phyloP scores from a whole-genome alignment of 2,888 invertebrate species.

The Drosophila ezoana region DNA sequence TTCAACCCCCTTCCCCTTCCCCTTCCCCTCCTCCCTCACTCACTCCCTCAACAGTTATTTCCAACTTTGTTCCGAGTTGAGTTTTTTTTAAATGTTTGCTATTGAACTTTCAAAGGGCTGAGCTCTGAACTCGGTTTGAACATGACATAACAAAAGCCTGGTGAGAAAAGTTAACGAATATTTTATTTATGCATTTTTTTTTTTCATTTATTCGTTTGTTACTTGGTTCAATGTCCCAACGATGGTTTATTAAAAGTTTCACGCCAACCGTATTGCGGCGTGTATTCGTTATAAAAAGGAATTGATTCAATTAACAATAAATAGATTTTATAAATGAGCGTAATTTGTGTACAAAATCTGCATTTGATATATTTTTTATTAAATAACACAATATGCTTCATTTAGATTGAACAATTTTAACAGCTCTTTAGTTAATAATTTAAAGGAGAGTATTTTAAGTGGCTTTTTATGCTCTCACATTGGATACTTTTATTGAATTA shows the following conservation, averaged over 20 bases:
- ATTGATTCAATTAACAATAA: conserved; percentile 35
- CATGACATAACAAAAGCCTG: conserved; percentile 36
- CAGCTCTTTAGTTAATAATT: conserved; percentile 8
- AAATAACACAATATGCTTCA: background rate
- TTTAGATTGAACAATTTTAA: background rate
- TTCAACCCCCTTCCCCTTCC: background rate
- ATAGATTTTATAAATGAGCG: background rate
- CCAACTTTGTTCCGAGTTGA: conserved; percentile 16
- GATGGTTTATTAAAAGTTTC: conserved; percentile 38
- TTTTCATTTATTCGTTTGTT: conserved; percentile 23
- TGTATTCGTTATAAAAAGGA: conserved; percentile 8
- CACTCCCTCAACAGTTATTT: background rate
- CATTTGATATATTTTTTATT: conserved; percentile 5
- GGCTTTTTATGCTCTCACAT: background rate
- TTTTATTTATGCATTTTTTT: conserved; percentile 18
- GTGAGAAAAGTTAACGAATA: conserved; percentile 42
- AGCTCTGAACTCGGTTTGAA: conserved; percentile 32
- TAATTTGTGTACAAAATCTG: background rate
- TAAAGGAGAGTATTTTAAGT: background rate
- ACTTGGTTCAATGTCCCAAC: conserved; percentile 45
- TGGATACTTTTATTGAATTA: background rate
- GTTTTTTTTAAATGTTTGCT: conserved; percentile 9
- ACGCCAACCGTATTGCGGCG: background rate
- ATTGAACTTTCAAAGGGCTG: conserved; percentile 50
- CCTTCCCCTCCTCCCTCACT: background rate